Base-by-base conservation (phyloP, 2,797 vertebrate genomes). In the Sebastes iracundus region DNA sequence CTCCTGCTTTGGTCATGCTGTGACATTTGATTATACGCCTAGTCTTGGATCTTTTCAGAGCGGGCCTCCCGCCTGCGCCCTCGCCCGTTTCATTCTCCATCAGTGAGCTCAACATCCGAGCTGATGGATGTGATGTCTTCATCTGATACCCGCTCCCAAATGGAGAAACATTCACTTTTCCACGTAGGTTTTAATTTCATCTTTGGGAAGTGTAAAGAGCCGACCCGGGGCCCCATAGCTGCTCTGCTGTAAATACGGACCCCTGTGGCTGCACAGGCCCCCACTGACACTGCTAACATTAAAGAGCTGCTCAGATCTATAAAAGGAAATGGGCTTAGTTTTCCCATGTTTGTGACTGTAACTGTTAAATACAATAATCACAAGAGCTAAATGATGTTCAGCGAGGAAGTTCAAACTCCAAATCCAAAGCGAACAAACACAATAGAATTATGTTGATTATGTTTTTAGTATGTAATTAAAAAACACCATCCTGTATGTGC, bases 11-110 rank as follows among this genome's bases (percentile, higher is more conserved):
- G 74, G 80, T 84, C 90, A 49, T 79, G 79, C 78, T 83, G 88
- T 90, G 91, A 87, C 87, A 90, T 94, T 87, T 84, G 89, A 94
- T 95, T 95, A 92, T 87, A 90, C 80, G 89, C 86, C 66, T 88
- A 63, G 79, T 90, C 89, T 91, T 87, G 82, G 90, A 92, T 93
- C 87, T 93, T 90, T 91, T 85, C 22, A 59, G 74, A 87, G 76
- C 58, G 77, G 64, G 82, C 79, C 86, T 83, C 89, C 87, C 32
- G 74, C 81, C 83, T 70, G 75, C 72, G 77, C 80, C 55, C 77
- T 52, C 27, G 60, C 86, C 82, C 55, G 59, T 82, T 76, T 84
- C 61, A 83, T 85, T 91, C 82, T 90, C 88, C 93, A 88, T 90
- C 72, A 74, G 77, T 82, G 80, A 86, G 64, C 76, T 77, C 87